Base-by-base conservation (phyloP, 2,888 invertebrate genomes). In the Drosophila anomelani region DNA sequence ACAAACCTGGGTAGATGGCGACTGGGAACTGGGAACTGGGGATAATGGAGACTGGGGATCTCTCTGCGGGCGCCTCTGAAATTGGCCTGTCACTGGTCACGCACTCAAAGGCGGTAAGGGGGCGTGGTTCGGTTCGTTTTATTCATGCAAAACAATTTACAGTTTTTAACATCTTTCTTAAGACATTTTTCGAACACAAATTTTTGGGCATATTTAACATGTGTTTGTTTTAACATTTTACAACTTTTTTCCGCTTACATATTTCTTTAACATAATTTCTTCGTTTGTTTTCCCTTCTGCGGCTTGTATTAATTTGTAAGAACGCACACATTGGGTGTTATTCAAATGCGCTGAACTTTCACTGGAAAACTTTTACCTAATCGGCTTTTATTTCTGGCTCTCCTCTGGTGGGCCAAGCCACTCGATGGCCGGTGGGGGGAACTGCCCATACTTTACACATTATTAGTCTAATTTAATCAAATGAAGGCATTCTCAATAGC, bases 391-490 rank as follows among this genome's bases (percentile, higher is more conserved):
- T 36, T 75, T 59, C 26, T 34, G 38, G 38, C 12, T 62, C 72
- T 80, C 66, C 78, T 80, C 63, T 71, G 83, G 88, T 83, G 83
- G 87, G 76, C 70, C 67, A 46, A 13, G 17, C 75, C 80, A 39
- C 62, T 63, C 41, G 56, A 36, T 43, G 43, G 29, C 8, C 29
- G 29, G 29, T 29, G 29, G 29, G 29, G 29, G 29, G 38, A 34
- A 51, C 60, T 71, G 71, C 36, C 72, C 77, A 77, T 80, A 82
- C 75, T 88, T 89, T 85, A 89, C 81, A 85, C 88, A 73, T 81
- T 85, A 79, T 80, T 88, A 79, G 77, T 68, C 76, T 79, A 77
- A 78, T 89, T 83, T 89, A 89, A 85, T 88, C 88, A 85, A 89
- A 89, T 89, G 78, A 82, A 89, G 71, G 74, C 83, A 76, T 78